phyloP scores from a whole-genome alignment of 1,140 invertebrate genomes.

The Venturia canescens region DNA sequence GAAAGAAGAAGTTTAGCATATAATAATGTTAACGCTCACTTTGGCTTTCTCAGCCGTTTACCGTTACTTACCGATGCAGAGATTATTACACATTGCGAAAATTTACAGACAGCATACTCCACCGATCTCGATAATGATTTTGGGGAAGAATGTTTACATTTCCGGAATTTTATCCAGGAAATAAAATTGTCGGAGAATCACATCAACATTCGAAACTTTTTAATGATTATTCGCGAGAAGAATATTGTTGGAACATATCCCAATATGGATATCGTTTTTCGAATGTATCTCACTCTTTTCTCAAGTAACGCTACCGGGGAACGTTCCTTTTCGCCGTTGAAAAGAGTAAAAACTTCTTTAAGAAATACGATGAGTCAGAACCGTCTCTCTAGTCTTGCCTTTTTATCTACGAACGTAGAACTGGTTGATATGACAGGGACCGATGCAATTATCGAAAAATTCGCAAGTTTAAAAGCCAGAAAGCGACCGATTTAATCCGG shows the following conservation, averaged over 20 bases:
- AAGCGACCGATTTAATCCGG: conserved; percentile 39
- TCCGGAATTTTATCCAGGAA: conserved; percentile 35
- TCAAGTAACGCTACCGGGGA: conserved; percentile 41
- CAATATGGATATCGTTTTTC: conserved; percentile 40
- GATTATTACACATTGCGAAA: conserved; percentile 24
- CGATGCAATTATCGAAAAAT: conserved; percentile 33
- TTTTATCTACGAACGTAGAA: conserved; percentile 39
- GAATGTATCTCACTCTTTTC: conserved; percentile 40
- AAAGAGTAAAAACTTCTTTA: conserved; percentile 32
- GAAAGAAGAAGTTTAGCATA: conserved; percentile 28
- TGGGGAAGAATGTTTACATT: conserved; percentile 40
- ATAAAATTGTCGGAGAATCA: conserved; percentile 32
- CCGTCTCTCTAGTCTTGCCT: conserved; percentile 43
- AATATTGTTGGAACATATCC: conserved; percentile 40
- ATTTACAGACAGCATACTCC: conserved; percentile 25
- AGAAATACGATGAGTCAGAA: neutral
- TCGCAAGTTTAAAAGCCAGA: conserved; percentile 40
- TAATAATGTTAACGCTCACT: conserved; percentile 9
- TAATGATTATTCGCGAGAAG: conserved; percentile 41
- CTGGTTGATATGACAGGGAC: conserved; percentile 30
- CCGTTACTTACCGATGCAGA: conserved; percentile 22
- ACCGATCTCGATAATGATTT: conserved; percentile 37
- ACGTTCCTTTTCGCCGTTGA: conserved; percentile 40
- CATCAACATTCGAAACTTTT: conserved; percentile 5
- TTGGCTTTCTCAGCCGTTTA: conserved; percentile 38